A percentile compares a stretch with the other conserved stretches of the same genome.
Conservation (phyloP, 2,113 vertebrate species). For the Mohoua ochrocephala region DNA sequence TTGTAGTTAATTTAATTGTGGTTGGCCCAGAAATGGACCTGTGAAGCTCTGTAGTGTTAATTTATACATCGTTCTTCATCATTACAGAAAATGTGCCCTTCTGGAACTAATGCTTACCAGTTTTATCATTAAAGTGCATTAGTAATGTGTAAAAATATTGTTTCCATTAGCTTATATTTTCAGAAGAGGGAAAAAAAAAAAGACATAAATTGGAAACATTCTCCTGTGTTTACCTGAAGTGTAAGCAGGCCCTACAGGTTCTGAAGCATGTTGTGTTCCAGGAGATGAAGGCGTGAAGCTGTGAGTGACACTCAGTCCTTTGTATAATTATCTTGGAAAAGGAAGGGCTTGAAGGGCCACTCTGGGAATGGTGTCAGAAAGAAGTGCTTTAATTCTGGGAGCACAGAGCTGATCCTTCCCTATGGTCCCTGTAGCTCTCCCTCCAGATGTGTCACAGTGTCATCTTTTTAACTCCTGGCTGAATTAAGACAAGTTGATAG, state of each 20-base stretch:
- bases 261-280: neutral
- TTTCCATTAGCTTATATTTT: neutral
- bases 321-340: neutral
- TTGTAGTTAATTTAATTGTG: slow-evolving; percentile 23
- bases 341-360: neutral
- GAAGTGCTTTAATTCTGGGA: neutral
- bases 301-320: neutral
- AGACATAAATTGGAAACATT: neutral
- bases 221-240: neutral
- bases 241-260: neutral
- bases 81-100: neutral
- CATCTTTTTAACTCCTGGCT: neutral
- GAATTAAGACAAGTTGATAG: neutral
- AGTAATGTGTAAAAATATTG: neutral
- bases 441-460: neutral
- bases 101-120: neutral
- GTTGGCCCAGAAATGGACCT: neutral
- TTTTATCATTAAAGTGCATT: neutral
- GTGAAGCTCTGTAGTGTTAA: neutral
- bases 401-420: neutral
- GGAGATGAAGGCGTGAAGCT: neutral
- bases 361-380: neutral
- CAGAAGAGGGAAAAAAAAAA: neutral
- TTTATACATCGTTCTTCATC: neutral
- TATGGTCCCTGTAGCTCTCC: neutral